These are phyloP conservation scores for Parus major DNA, from an alignment of 2,113 vertebrate genomes.

Conservation along the genomic window DNA sequence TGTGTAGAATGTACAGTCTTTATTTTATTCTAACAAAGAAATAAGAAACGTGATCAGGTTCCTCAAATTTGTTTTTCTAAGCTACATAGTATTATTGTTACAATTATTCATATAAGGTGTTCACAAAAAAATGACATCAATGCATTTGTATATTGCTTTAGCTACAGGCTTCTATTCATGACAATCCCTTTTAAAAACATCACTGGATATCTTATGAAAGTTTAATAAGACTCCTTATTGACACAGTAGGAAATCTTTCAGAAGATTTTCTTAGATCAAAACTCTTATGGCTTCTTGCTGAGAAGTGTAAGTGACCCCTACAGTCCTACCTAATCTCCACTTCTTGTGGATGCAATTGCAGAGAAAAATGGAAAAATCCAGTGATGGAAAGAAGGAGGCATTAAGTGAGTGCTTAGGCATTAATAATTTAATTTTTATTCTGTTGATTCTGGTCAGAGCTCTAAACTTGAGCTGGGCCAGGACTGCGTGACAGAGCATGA, in stretches of 20 bases:
- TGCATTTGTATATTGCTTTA: constrained; percentile 55
- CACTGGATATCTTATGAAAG: constrained; percentile 45
- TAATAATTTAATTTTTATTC: neutral
- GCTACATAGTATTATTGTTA: neutral
- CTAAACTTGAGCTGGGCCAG: neutral
- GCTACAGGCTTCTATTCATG: constrained; percentile 41
- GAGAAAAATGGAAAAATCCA: neutral
- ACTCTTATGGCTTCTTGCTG: constrained; percentile 9
- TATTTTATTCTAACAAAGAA: neutral
- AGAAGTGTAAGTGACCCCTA: neutral
- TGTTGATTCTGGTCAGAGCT: constrained; percentile 2
- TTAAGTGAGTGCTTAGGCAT: neutral
- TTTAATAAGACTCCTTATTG: constrained; percentile 52
- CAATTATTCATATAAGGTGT: neutral
- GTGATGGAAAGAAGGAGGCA: neutral
- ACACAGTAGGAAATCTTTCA: constrained; percentile 43
- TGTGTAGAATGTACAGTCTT: neutral
- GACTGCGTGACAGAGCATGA: neutral
- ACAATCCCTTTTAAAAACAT: constrained; percentile 41
- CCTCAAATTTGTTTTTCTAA: constrained; percentile 1
- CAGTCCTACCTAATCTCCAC: neutral
- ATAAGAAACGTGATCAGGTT: neutral
- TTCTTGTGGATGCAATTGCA: neutral
- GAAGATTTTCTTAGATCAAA: constrained; percentile 57
- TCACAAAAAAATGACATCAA: constrained; percentile 8